Evolutionary conservation across 1,140 invertebrate species (phyloP).

Genomic region (Pararge aegeria): DNA sequence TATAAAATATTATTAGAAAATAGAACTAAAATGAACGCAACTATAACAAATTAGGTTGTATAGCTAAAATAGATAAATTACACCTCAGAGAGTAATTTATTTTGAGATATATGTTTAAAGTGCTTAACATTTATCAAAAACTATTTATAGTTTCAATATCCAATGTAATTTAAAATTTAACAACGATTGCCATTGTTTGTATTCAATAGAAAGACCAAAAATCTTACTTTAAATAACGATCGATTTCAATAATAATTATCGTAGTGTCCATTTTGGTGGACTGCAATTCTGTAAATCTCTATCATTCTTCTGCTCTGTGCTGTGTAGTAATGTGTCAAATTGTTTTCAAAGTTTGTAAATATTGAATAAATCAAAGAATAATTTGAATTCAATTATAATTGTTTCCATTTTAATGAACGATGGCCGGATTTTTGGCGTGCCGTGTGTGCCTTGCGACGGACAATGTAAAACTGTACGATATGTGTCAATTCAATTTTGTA

Average conservation of each 20-base stretch:
- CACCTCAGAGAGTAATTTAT: slow-evolving; percentile 4
- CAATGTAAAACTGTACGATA: slow-evolving; percentile 36
- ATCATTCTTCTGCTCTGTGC: slow-evolving; percentile 17
- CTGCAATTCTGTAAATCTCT: background rate
- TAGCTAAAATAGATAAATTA: slow-evolving; percentile 12
- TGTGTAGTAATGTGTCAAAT: slow-evolving; percentile 5
- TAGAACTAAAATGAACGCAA: background rate
- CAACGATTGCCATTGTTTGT: background rate
- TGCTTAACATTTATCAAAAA: background rate
- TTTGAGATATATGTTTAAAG: background rate
- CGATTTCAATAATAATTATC: background rate
- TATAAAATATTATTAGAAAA: no score
- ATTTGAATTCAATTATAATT: background rate
- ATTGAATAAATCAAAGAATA: slow-evolving; percentile 4
- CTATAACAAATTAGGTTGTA: background rate
- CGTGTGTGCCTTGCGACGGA: slow-evolving; percentile 38
- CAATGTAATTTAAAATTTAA: background rate
- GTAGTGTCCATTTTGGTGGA: background rate
- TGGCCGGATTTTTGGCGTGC: slow-evolving; percentile 35
- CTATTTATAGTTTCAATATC: background rate
- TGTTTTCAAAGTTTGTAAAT: slow-evolving; percentile 17
- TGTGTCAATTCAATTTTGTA: slow-evolving; percentile 30
- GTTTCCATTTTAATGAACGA: slow-evolving; percentile 13
- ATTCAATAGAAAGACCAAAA: background rate
- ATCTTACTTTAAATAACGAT: background rate